Evolutionary conservation across 1,140 invertebrate genomes (phyloP).

Genomic region (Drosophila teissieri): DNA sequence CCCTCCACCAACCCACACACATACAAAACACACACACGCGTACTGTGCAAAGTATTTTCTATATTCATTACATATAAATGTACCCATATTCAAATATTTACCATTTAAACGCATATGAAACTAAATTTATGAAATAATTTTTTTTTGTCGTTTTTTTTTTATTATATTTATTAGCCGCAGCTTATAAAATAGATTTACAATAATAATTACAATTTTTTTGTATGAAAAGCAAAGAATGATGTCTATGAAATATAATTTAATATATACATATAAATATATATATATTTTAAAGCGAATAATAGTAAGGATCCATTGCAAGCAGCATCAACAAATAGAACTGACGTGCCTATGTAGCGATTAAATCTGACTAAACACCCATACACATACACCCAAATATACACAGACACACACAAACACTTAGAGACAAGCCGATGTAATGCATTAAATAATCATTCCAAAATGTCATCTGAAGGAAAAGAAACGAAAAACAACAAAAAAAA

Average conservation of each 20-base stretch:
- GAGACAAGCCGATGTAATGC: slow-evolving; percentile 62
- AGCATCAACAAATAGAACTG: slow-evolving; percentile 76
- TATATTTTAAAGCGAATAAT: slow-evolving; percentile 35
- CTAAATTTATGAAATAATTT: slow-evolving; percentile 12
- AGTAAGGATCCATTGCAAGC: slow-evolving; percentile 56
- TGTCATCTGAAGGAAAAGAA: slow-evolving; percentile 62
- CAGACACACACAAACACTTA: slow-evolving; percentile 37
- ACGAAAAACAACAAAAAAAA: slow-evolving; percentile 34
- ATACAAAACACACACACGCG: slow-evolving; percentile 27
- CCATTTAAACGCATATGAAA: slow-evolving; percentile 27
- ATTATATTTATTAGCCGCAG: slow-evolving; percentile 41
- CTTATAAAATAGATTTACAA: slow-evolving; percentile 19
- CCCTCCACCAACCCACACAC: slow-evolving; percentile 9
- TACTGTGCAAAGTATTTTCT: slow-evolving; percentile 64
- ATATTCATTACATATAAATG: slow-evolving; percentile 38
- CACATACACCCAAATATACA: slow-evolving; percentile 21
- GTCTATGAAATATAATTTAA: slow-evolving; percentile 15
- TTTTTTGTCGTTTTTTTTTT: slow-evolving; percentile 38
- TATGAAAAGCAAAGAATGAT: slow-evolving; percentile 50
- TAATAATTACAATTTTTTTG: slow-evolving; percentile 30
- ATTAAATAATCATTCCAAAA: slow-evolving; percentile 78
- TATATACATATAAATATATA: background rate
- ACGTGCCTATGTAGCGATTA: slow-evolving; percentile 80
- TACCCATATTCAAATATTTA: slow-evolving; percentile 27
- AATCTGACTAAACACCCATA: slow-evolving; percentile 55